A percentile compares a stretch with the other conserved stretches of the same genome.
These are phyloP conservation scores for Drosophila arizonae DNA, from an alignment of 1,140 invertebrate species.

Conservation along the genomic window DNA sequence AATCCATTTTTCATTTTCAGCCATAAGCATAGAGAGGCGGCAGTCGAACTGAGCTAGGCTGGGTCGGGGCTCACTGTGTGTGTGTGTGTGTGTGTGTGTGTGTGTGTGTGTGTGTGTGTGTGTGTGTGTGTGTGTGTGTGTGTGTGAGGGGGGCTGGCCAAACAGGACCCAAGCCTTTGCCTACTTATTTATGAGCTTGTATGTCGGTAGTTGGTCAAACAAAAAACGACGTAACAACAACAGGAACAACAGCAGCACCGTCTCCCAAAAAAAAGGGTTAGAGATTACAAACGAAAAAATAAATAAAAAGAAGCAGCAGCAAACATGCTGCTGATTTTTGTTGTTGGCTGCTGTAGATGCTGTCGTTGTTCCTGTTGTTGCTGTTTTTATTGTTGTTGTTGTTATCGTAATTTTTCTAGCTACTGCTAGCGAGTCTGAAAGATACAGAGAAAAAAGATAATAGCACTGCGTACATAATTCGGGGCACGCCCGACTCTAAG, in stretches of 20 bases:
- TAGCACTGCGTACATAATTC: conserved; percentile 23
- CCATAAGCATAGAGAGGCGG: conserved; percentile 56
- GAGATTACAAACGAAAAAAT: conserved; percentile 75
- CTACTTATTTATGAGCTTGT: conserved; percentile 79
- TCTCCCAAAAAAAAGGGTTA: conserved; percentile 62
- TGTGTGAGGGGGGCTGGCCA: background rate
- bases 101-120: too few species aligned
- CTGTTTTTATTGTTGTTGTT: conserved; percentile 27
- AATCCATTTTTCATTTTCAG: conserved; percentile 79
- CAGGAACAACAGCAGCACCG: conserved; percentile 18
- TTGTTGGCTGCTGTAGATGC: conserved; percentile 45
- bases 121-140: background rate
- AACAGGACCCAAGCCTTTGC: conserved; percentile 57
- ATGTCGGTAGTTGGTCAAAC: conserved; percentile 76
- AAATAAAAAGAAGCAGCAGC: conserved; percentile 71
- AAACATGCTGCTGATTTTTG: conserved; percentile 72
- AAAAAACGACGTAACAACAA: conserved; percentile 30
- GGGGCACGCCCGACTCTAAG: conserved; percentile 9
- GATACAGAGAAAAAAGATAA: conserved; percentile 15
- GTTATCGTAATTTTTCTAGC: background rate
- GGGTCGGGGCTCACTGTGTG: background rate
- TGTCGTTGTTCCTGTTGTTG: conserved; percentile 16
- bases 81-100: too few species aligned
- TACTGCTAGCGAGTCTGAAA: conserved; percentile 31
- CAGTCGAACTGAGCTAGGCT: background rate